phyloP scores from a whole-genome alignment of 1,140 invertebrate genomes.

The Drosophila ananassae region DNA sequence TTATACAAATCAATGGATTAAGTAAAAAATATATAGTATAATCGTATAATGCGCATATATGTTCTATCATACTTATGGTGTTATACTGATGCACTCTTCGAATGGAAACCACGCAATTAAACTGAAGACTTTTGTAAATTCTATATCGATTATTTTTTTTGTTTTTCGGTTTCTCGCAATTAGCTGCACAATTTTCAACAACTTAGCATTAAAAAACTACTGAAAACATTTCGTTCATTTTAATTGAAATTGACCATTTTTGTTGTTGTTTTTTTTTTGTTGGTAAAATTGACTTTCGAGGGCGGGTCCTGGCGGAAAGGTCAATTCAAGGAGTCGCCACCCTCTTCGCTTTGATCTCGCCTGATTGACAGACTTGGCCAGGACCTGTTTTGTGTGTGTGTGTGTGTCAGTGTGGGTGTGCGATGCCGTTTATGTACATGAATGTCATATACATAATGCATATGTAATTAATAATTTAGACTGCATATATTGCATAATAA shows the following conservation, averaged over 20 bases:
- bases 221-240: conserved; percentile 47
- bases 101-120: conserved; percentile 75
- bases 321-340: conserved; percentile 1
- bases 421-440: conserved; percentile 55
- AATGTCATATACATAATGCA: conserved; percentile 78
- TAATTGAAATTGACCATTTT: conserved; percentile 70
- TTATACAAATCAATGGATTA: conserved; percentile 71
- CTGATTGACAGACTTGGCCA: conserved; percentile 55
- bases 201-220: conserved; percentile 69
- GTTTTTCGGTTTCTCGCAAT: conserved; percentile 30
- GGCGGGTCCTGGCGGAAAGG: conserved; percentile 35
- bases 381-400: conserved; percentile 37
- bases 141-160: conserved; percentile 53
- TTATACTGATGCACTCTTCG: conserved; percentile 53
- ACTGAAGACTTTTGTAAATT: conserved; percentile 72
- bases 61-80: conserved; percentile 21
- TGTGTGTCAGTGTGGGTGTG: conserved; percentile 31
- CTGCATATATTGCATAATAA: conserved; percentile 66
- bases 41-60: conserved; percentile 50
- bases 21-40: conserved; percentile 71
- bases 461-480: conserved; percentile 55
- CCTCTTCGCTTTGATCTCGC: conserved; percentile 6
- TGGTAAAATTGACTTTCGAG: conserved; percentile 74
- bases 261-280: conserved; percentile 71
- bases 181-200: conserved; percentile 66